phyloP scores from a whole-genome alignment of 2,888 invertebrate genomes.

The Meteorus cinctellus region DNA sequence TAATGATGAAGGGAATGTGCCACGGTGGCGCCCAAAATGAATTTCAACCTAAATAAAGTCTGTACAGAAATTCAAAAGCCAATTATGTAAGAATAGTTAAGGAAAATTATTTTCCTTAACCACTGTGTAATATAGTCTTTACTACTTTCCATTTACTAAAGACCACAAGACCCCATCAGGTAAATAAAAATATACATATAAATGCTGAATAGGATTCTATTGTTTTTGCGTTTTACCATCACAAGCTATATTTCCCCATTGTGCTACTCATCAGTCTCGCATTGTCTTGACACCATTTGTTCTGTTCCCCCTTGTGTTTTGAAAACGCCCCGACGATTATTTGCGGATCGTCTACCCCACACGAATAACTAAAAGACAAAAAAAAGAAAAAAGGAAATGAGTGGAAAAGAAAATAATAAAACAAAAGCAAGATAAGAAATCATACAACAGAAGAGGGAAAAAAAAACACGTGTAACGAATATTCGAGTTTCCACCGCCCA shows the following conservation, averaged over 20 bases:
- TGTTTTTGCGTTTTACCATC: conserved; percentile 45
- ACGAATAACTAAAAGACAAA: background rate
- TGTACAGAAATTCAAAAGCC: conserved; percentile 4
- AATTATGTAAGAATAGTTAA: conserved; percentile 10
- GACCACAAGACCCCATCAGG: conserved; percentile 31
- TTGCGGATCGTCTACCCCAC: conserved; percentile 45
- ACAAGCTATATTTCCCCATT: conserved; percentile 36
- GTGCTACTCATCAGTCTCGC: conserved; percentile 34
- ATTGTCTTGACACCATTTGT: conserved; percentile 27
- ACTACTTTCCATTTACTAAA: conserved; percentile 13
- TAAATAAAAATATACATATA: conserved; percentile 41
- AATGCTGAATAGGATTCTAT: conserved; percentile 33
- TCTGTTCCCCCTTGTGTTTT: conserved; percentile 23
- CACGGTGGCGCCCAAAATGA: conserved; percentile 15
- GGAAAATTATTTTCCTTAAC: conserved; percentile 43
- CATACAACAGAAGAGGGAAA: conserved; percentile 16
- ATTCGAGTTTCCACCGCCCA: conserved; percentile 35
- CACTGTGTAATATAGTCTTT: conserved; percentile 29
- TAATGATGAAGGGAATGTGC: background rate
- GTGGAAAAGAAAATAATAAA: conserved; percentile 23
- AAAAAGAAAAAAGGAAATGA: conserved; percentile 16
- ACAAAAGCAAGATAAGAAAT: conserved; percentile 5
- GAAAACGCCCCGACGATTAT: conserved; percentile 29
- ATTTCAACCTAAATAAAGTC: background rate
- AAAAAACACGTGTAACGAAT: conserved; percentile 54